A percentile compares a stretch with the other conserved stretches of the same genome.
Evolutionary conservation across 1,140 invertebrate species (phyloP).

Genomic region (Cyclargus thomasi): DNA sequence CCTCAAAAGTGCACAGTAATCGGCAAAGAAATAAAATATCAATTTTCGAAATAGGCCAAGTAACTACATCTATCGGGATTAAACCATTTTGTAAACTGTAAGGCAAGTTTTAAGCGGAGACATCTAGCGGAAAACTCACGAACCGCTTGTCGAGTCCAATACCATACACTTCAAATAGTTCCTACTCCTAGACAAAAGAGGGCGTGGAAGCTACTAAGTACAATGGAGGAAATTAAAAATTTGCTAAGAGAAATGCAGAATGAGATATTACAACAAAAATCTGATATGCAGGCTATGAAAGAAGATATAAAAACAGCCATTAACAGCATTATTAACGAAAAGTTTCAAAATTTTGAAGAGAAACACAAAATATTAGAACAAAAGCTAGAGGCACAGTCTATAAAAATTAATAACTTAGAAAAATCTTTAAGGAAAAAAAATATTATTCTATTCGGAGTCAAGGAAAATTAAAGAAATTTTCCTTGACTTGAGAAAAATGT

Average conservation of each 20-base stretch:
- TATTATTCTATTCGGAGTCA: slow-evolving; percentile 22
- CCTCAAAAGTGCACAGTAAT: no score
- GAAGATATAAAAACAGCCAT: slow-evolving; percentile 36
- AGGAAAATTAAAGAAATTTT: slow-evolving; percentile 20
- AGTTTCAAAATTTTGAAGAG: slow-evolving; percentile 31
- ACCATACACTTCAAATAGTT: background rate
- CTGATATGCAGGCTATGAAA: slow-evolving; percentile 34
- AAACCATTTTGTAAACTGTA: no score
- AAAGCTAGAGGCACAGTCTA: slow-evolving; percentile 21
- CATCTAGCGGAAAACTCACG: background rate
- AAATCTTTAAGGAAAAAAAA: slow-evolving; percentile 19
- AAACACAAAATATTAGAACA: slow-evolving; percentile 23
- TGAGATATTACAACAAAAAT: slow-evolving; percentile 32
- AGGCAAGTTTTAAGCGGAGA: background rate
- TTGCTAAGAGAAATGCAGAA: slow-evolving; percentile 25
- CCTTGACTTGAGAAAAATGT: slow-evolving; percentile 10
- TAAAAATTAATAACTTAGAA: slow-evolving; percentile 16
- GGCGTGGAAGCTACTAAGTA: background rate
- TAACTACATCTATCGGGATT: no score
- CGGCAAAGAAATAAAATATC: no score
- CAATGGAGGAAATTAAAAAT: slow-evolving; percentile 19
- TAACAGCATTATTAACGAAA: slow-evolving; percentile 32
- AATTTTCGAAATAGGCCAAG: no score
- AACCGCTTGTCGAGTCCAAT: background rate
- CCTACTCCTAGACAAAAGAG: background rate